Evolutionary conservation across 2,797 vertebrate species (phyloP), one percentile per base, ranked within the genome.

Genomic region (Brachyalestes nurse): DNA sequence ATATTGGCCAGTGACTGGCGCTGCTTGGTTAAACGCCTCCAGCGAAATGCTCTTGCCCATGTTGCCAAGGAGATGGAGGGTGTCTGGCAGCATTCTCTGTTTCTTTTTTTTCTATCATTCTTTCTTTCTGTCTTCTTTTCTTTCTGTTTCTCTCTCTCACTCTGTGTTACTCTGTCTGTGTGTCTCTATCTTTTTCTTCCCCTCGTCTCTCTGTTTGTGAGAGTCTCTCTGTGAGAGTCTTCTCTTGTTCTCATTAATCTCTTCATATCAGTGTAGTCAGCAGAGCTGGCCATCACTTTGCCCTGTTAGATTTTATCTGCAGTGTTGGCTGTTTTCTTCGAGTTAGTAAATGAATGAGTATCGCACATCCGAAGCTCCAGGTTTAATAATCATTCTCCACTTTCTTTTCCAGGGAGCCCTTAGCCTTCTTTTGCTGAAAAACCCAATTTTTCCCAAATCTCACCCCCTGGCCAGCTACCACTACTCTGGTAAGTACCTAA

Each of bases 391-490:
- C 40, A 25, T 45, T 38, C 23, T 57, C 4, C 51, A 49, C 5
- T 67, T 85, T 17, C 81, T 88, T 85, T 84, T 85, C 75, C 84
- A 99, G 98, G 96, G 91, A 70, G 93, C 97, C 42, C 91, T 99
- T 86, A 94, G 94, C 74, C 94, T 95, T 77, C 92, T 99, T 90
- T 92, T 99, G 72, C 82, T 99, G 89, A 96, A 91, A 91, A 95
- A 85, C 64, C 96, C 96, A 2, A 85, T 95, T 79, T 92, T 96
- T 82, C 89, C 92, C 0, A 94, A 93, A 82, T 88, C 91, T 47
- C 95, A 97, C 83, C 94, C 94, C 6, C 90, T 99, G 83, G 92
- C 93, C 60, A 91, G 92, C 82, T 99, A 98, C 89, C 98, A 99
- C 93, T 99, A 99, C 94, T 97, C 97, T 90, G 98, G 98, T 98